Evolutionary conservation across 2,113 vertebrate genomes (phyloP).

Genomic region (Xenopus borealis): DNA sequence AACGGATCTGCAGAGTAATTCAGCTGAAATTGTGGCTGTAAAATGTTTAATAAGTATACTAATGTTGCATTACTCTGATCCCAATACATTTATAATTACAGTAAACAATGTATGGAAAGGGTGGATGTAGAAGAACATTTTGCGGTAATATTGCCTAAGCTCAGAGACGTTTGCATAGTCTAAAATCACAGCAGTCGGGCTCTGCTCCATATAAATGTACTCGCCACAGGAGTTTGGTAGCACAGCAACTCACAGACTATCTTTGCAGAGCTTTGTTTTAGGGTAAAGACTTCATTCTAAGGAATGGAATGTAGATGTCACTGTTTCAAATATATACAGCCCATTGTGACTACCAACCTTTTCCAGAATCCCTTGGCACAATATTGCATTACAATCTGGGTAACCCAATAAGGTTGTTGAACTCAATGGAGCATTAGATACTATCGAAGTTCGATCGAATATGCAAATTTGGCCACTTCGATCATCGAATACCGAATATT

Average conservation of each 20-base stretch:
- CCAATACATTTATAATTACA: conserved; percentile 43
- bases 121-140: neutral
- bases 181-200: conserved; percentile 38
- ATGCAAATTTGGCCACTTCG: too few species aligned
- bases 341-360: neutral
- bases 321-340: conserved; percentile 5
- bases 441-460: too few species aligned
- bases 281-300: conserved; percentile 37
- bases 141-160: conserved; percentile 1
- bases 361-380: neutral
- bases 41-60: conserved; percentile 33
- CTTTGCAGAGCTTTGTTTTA: conserved; percentile 32
- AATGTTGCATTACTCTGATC: conserved; percentile 28
- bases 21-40: conserved; percentile 36
- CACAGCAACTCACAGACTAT: conserved; percentile 27
- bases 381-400: too few species aligned
- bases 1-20: conserved; percentile 7
- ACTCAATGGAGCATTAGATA: neutral
- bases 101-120: conserved; percentile 10
- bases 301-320: conserved; percentile 12
- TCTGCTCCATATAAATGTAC: conserved; percentile 29
- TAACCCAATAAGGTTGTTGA: neutral
- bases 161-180: conserved; percentile 25
- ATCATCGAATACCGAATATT: too few species aligned
- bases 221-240: conserved; percentile 27